A percentile compares a stretch with the other conserved stretches of the same genome.
Evolutionary conservation across 2,797 vertebrate species (phyloP).

Genomic region (Novumbra hubbsi): DNA sequence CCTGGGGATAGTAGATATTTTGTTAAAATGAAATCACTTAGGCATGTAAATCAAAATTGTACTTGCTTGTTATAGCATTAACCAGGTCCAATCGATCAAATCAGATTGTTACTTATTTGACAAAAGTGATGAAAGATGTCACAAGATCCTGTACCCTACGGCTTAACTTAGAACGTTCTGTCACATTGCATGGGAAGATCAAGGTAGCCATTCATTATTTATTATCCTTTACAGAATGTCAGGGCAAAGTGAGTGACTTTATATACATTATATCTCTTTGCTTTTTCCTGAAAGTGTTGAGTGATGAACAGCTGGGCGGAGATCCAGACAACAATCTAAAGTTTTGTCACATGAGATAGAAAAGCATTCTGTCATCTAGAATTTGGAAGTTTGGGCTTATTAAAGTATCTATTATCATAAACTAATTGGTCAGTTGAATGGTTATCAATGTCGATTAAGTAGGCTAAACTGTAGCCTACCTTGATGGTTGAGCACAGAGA

Average conservation of each 20-base stretch:
- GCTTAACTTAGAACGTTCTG: not conserved
- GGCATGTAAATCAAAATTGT: not conserved
- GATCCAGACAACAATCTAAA: not conserved
- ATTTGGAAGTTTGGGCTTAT: no score
- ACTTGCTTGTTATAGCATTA: not conserved
- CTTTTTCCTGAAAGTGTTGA: not conserved
- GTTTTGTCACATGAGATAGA: not conserved
- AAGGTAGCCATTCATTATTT: not conserved
- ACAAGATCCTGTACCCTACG: not conserved
- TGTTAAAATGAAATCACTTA: no score
- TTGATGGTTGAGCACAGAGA: no score
- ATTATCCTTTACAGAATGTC: constrained; percentile 3
- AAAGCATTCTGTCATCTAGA: no score
- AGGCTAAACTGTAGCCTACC: no score
- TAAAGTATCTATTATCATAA: no score
- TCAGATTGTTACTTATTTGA: not conserved
- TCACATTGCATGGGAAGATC: not conserved
- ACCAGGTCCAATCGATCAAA: not conserved
- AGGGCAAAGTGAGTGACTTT: not conserved
- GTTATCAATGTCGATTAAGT: no score
- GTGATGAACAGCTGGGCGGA: not conserved
- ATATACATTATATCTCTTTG: not conserved
- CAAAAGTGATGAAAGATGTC: not conserved
- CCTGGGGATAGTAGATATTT: no score
- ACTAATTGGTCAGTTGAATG: no score